Evolutionary conservation across 2,888 invertebrate species (phyloP).

Genomic region (Malthinus seriepunctatus): DNA sequence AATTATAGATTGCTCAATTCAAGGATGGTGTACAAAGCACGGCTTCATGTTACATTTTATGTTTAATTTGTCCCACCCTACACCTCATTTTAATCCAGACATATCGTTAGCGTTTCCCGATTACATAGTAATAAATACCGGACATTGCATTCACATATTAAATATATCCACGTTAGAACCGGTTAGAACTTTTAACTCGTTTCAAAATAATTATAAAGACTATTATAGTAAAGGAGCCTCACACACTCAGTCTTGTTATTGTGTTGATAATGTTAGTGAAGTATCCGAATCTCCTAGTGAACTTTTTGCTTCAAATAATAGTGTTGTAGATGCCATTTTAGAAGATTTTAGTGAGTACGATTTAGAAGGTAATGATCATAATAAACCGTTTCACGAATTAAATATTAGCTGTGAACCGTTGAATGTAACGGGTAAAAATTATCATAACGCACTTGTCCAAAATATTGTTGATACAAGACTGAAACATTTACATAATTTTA

Average conservation of each 20-base stretch:
- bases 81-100: conserved; percentile 60
- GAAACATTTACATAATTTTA: conserved; percentile 48
- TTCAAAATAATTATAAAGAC: conserved; percentile 42
- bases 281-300: conserved; percentile 52
- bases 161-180: conserved; percentile 49
- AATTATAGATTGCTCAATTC: conserved; percentile 36
- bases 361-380: conserved; percentile 52
- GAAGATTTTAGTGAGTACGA: conserved; percentile 56
- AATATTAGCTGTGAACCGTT: conserved; percentile 56
- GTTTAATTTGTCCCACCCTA: conserved; percentile 83
- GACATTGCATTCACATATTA: conserved; percentile 54
- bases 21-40: conserved; percentile 75
- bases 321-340: conserved; percentile 52
- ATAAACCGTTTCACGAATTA: conserved; percentile 55
- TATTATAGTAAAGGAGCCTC: conserved; percentile 36
- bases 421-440: conserved; percentile 54
- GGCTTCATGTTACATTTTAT: conserved; percentile 91
- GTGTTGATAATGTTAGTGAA: conserved; percentile 49
- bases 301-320: conserved; percentile 46
- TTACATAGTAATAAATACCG: conserved; percentile 53
- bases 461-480: conserved; percentile 52
- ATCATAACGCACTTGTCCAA: conserved; percentile 52
- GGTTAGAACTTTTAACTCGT: conserved; percentile 31
- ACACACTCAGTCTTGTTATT: conserved; percentile 34
- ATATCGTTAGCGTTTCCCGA: conserved; percentile 52